phyloP scores from a whole-genome alignment of 2,888 invertebrate genomes.

The Phymatocera aterrima region DNA sequence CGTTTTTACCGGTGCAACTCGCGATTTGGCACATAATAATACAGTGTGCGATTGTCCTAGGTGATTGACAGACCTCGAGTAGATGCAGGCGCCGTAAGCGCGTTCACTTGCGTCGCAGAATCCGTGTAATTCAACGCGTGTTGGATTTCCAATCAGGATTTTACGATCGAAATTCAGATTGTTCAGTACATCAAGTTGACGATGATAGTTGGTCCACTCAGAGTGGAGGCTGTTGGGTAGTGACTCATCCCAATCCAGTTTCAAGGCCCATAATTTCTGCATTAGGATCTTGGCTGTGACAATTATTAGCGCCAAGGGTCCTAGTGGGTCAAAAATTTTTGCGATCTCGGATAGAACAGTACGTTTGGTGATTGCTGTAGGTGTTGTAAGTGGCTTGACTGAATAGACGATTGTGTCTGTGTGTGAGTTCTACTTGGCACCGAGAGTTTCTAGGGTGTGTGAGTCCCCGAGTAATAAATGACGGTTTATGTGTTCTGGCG shows the following conservation, averaged over 20 bases:
- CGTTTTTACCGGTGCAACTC: conserved; percentile 59
- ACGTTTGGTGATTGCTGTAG: background rate
- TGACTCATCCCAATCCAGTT: conserved; percentile 20
- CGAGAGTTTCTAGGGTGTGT: conserved; percentile 40
- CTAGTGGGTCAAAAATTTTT: conserved; percentile 19
- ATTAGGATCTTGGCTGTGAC: conserved; percentile 10
- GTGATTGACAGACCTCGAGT: conserved; percentile 40
- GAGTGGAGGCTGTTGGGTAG: conserved; percentile 12
- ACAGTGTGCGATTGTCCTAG: background rate
- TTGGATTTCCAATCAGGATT: background rate
- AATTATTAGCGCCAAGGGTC: conserved; percentile 1
- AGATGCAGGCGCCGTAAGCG: conserved; percentile 56
- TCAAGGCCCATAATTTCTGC: background rate
- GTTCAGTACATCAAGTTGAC: background rate
- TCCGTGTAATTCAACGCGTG: conserved; percentile 34
- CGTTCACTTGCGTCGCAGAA: conserved; percentile 55
- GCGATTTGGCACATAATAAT: conserved; percentile 58
- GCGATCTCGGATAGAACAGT: background rate
- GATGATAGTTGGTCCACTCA: background rate
- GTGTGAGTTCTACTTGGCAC: conserved; percentile 32
- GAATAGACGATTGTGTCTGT: conserved; percentile 43
- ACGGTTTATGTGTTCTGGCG: conserved; percentile 37
- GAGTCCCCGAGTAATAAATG: conserved; percentile 9
- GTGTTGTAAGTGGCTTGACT: background rate
- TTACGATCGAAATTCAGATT: background rate